Conservation (phyloP, 2,113 vertebrate species). For the Eublepharis macularius region DNA sequence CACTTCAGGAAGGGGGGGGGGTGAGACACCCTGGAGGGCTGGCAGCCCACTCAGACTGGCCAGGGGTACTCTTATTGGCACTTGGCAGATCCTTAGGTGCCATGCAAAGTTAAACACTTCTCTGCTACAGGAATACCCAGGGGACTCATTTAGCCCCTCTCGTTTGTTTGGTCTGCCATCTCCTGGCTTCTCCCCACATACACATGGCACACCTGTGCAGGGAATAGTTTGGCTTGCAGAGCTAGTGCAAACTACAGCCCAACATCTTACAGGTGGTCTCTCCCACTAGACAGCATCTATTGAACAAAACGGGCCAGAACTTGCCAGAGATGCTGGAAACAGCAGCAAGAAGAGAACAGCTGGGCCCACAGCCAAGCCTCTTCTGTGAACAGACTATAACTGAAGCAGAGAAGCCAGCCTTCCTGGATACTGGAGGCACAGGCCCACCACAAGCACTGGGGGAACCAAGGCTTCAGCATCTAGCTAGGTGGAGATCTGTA, state of each 20-base stretch:
- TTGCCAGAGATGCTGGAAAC: not conserved
- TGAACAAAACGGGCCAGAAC: not conserved
- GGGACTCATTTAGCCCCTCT: not conserved
- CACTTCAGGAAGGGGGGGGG: not conserved
- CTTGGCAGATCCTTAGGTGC: not conserved
- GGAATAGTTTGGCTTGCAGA: accelerated
- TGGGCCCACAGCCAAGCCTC: not conserved
- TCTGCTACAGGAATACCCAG: not conserved
- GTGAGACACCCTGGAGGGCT: not conserved
- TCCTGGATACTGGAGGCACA: not conserved
- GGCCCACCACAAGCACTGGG: not conserved
- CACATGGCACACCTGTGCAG: not conserved
- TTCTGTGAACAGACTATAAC: not conserved
- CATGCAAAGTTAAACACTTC: too few species aligned
- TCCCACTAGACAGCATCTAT: not conserved
- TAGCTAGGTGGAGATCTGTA: not conserved
- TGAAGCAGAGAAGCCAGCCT: not conserved
- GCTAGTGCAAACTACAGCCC: not conserved
- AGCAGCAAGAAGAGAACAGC: not conserved
- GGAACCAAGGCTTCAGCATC: too few species aligned
- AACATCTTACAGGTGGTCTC: too few species aligned
- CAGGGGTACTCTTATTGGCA: too few species aligned
- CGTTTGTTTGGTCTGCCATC: accelerated
- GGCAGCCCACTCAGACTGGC: not conserved
- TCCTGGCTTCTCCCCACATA: not conserved